Conservation (phyloP, 2,797 vertebrate genomes). For the Urophycis tenuis region DNA sequence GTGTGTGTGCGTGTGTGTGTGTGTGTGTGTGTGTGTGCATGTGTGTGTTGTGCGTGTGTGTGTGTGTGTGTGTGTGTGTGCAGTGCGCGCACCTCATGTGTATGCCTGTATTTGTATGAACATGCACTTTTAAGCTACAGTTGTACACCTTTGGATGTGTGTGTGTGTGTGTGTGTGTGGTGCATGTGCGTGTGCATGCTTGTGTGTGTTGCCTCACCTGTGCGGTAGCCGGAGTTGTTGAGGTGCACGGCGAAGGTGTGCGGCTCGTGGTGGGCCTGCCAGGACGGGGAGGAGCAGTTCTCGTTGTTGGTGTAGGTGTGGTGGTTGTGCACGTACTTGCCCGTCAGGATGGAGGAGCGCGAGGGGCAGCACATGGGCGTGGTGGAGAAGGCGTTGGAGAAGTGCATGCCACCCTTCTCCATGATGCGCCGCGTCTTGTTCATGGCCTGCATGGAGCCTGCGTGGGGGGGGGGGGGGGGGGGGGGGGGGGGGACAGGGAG, state of each 20-base stretch:
- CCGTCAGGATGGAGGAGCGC: slow-evolving; percentile 91
- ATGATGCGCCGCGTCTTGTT: slow-evolving; percentile 73
- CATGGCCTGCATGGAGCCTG: slow-evolving; percentile 78
- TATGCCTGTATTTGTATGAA: no score
- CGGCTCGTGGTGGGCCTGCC: slow-evolving; percentile 91
- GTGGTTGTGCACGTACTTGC: slow-evolving; percentile 98
- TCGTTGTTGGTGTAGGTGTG: slow-evolving; percentile 98
- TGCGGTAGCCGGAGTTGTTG: slow-evolving; percentile 92
- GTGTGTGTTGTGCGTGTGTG: no score
- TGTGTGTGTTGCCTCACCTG: slow-evolving; percentile 68
- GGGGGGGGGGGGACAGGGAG: no score
- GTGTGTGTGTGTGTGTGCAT: no score
- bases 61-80: no score
- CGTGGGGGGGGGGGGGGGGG: no score
- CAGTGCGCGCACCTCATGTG: no score
- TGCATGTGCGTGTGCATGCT: not conserved
- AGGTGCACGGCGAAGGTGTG: slow-evolving; percentile 93
- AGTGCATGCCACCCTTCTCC: slow-evolving; percentile 87
- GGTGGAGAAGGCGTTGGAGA: slow-evolving; percentile 94
- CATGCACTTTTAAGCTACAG: no score
- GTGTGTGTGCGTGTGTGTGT: not conserved
- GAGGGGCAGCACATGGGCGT: slow-evolving; percentile 98
- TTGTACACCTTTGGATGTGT: no score
- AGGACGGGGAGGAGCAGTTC: slow-evolving; percentile 95
- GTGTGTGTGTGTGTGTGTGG: no score